Evolutionary conservation across 2,797 vertebrate species (phyloP).

Genomic region (Chaenodraco wilsoni): DNA sequence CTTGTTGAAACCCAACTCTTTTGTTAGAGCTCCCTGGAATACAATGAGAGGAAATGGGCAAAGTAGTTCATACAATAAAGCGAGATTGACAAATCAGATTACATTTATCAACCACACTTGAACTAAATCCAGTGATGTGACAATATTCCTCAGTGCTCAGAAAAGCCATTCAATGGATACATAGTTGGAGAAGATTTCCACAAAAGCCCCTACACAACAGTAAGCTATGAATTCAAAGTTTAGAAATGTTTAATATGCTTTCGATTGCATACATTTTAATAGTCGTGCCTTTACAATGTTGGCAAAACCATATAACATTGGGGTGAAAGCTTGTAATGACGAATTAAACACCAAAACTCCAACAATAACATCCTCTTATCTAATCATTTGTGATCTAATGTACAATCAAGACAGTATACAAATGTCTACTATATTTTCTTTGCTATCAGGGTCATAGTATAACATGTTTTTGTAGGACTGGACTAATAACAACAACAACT

Average conservation of each 20-base stretch:
- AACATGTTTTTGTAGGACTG: background rate
- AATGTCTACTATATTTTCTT: background rate
- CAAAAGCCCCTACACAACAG: background rate
- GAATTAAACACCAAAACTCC: slow-evolving; percentile 11
- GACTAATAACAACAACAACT: background rate
- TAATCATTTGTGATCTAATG: background rate
- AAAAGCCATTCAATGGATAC: slow-evolving; percentile 51
- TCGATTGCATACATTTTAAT: background rate
- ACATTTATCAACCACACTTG: slow-evolving; percentile 53
- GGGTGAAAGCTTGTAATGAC: background rate
- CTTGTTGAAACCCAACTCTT: slow-evolving; percentile 46
- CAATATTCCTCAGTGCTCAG: slow-evolving; percentile 59
- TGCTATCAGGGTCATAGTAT: slow-evolving; percentile 2
- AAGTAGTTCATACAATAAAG: slow-evolving; percentile 68
- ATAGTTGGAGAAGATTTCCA: slow-evolving; percentile 46
- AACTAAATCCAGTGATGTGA: slow-evolving; percentile 56
- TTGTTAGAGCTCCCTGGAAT: slow-evolving; percentile 40
- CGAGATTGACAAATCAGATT: slow-evolving; percentile 65
- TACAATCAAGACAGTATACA: background rate
- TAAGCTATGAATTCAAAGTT: too few species aligned
- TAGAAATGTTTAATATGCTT: background rate
- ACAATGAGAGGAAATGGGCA: slow-evolving; percentile 78
- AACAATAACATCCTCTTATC: slow-evolving; percentile 27
- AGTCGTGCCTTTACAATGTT: background rate
- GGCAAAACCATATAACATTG: background rate